Conservation (phyloP, 2,888 invertebrate species). For the Caenorhabditis uteleia region DNA sequence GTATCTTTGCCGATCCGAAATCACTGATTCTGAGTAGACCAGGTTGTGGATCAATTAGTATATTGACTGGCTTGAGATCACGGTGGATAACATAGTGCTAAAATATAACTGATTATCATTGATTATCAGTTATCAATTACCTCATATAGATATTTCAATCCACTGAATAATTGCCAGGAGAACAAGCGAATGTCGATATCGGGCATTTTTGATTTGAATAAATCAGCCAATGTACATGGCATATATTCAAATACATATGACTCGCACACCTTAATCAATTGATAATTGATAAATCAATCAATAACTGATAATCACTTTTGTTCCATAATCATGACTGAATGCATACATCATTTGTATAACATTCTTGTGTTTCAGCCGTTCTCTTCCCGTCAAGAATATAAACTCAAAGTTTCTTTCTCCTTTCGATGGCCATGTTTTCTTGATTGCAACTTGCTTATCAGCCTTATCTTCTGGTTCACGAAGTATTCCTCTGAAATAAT, state of each 20-base stretch:
- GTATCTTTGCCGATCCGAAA: constrained; percentile 58
- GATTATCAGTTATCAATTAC: constrained; percentile 7
- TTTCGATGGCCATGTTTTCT: constrained; percentile 57
- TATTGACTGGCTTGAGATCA: constrained; percentile 48
- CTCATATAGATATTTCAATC: constrained; percentile 49
- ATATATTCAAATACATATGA: constrained; percentile 53
- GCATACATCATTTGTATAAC: constrained; percentile 54
- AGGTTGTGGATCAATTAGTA: constrained; percentile 46
- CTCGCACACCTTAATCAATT: constrained; percentile 38
- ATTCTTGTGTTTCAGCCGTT: constrained; percentile 46
- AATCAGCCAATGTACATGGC: constrained; percentile 34
- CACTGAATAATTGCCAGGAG: constrained; percentile 60
- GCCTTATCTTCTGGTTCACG: constrained; percentile 35
- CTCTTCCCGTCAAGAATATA: constrained; percentile 43
- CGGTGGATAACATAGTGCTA: constrained; percentile 30
- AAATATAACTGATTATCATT: background rate
- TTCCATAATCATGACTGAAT: constrained; percentile 41
- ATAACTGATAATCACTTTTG: constrained; percentile 5
- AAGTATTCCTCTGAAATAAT: constrained; percentile 33
- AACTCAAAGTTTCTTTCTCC: constrained; percentile 39
- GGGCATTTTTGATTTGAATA: constrained; percentile 20
- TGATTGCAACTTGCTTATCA: constrained; percentile 52
- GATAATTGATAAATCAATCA: background rate
- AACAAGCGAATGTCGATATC: constrained; percentile 55
- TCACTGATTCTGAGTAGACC: constrained; percentile 57